phyloP scores from a whole-genome alignment of 2,797 vertebrate species.

The Onychomys leucogaster region DNA sequence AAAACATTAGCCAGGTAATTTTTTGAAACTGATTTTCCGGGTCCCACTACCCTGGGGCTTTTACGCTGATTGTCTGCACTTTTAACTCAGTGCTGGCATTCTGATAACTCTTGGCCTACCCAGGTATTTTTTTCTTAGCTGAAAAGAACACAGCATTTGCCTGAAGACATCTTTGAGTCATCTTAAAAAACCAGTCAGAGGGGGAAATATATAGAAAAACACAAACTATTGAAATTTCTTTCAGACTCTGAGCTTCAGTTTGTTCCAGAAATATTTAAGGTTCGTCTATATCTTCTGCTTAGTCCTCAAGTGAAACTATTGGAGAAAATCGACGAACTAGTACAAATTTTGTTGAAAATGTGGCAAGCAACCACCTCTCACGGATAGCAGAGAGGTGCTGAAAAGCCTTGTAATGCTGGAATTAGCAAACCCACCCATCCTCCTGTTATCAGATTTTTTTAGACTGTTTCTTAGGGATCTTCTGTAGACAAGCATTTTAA shows the following conservation, averaged over 20 bases:
- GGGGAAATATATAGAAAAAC: constrained; percentile 35
- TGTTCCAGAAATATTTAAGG: constrained; percentile 46
- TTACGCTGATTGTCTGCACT: neutral
- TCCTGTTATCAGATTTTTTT: constrained; percentile 65
- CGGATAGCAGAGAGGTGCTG: constrained; percentile 29
- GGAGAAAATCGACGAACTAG: constrained; percentile 56
- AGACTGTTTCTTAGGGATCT: constrained; percentile 71
- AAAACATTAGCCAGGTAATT: neutral
- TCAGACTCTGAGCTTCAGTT: constrained; percentile 1
- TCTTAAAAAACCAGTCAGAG: constrained; percentile 28
- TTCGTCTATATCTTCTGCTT: constrained; percentile 52
- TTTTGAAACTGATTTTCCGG: constrained; percentile 36
- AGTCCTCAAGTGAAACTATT: constrained; percentile 58
- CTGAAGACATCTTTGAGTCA: constrained; percentile 41
- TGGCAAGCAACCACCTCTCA: constrained; percentile 52
- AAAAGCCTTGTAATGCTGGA: constrained; percentile 50
- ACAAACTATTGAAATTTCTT: constrained; percentile 38
- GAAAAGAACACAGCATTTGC: constrained; percentile 46
- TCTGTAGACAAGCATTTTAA: constrained; percentile 70
- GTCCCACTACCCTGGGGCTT: constrained; percentile 24
- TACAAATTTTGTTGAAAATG: constrained; percentile 49
- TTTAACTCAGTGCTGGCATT: constrained; percentile 29
- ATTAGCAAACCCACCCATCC: constrained; percentile 18
- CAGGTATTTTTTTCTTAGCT: constrained; percentile 2
- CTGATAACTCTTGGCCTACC: constrained; percentile 10